Evolutionary conservation across 2,113 vertebrate species (phyloP).

Genomic region (Zosterops lateralis): DNA sequence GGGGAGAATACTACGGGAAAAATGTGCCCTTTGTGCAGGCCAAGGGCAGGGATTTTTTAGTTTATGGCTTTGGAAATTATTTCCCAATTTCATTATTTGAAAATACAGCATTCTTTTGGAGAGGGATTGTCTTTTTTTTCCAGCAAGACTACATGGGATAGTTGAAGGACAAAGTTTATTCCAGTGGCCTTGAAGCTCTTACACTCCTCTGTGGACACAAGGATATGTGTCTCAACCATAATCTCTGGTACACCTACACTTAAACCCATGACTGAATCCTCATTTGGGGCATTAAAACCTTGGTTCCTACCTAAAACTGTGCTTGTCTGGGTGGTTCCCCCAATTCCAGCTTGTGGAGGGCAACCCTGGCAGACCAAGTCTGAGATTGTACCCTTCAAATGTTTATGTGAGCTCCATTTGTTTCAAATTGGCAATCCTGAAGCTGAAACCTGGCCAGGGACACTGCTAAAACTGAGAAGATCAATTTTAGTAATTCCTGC

Average conservation of each 20-base stretch:
- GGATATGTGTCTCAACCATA: background rate
- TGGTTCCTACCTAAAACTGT: background rate
- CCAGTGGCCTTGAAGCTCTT: background rate
- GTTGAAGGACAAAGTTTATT: background rate
- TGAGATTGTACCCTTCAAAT: background rate
- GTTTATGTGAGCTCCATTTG: background rate
- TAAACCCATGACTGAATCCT: background rate
- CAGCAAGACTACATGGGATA: background rate
- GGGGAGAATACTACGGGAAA: background rate
- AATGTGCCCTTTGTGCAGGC: background rate
- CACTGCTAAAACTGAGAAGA: background rate
- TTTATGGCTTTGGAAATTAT: background rate
- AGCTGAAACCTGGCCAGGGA: background rate
- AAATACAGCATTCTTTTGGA: background rate
- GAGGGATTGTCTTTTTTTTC: background rate
- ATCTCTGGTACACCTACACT: background rate
- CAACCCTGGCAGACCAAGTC: background rate
- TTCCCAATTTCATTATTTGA: background rate
- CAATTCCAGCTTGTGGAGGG: background rate
- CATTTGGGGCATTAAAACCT: background rate
- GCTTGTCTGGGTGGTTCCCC: background rate
- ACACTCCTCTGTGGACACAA: background rate
- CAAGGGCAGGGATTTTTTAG: background rate
- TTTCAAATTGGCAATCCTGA: background rate
- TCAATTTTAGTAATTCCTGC: background rate